Percentiles rank a stretch among this genome's conserved stretches.
phyloP scores from a whole-genome alignment of 2,888 invertebrate genomes.

The Koerneria pararmatus region DNA sequence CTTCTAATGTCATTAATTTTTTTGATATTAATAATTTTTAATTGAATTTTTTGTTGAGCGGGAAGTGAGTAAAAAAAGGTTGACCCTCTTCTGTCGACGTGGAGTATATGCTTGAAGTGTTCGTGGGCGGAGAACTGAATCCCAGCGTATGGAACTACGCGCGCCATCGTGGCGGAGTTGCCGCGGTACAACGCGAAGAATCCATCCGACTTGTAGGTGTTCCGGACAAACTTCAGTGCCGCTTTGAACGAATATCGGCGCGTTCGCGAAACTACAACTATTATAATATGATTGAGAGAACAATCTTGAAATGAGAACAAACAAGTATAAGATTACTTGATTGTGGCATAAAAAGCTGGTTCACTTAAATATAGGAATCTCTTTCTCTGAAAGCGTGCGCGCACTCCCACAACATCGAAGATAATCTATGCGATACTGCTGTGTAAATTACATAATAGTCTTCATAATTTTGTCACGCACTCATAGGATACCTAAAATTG shows the following conservation, averaged over 20 bases:
- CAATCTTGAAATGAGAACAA: constrained; percentile 19
- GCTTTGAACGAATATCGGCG: constrained; percentile 62
- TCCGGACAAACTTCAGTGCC: constrained; percentile 63
- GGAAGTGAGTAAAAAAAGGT: constrained; percentile 4
- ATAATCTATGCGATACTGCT: too few species aligned
- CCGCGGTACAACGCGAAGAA: constrained; percentile 76
- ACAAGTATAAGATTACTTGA: background rate
- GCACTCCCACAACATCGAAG: too few species aligned
- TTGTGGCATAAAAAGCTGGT: constrained; percentile 1
- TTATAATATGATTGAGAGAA: constrained; percentile 11
- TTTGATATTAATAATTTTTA: too few species aligned
- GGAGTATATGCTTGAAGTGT: constrained; percentile 82
- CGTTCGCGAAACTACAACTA: constrained; percentile 58
- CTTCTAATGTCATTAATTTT: too few species aligned
- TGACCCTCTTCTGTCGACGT: constrained; percentile 47
- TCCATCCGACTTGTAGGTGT: constrained; percentile 75
- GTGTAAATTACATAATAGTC: background rate
- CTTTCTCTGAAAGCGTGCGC: too few species aligned
- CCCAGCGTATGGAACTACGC: constrained; percentile 93
- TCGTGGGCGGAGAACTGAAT: constrained; percentile 96
- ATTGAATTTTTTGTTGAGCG: constrained; percentile 5
- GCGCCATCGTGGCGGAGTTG: constrained; percentile 94
- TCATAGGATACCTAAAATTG: too few species aligned
- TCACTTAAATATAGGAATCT: constrained; percentile 9
- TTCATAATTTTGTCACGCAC: too few species aligned